Conservation (phyloP, 2,113 vertebrate genomes). For the Antennarius striatus region DNA sequence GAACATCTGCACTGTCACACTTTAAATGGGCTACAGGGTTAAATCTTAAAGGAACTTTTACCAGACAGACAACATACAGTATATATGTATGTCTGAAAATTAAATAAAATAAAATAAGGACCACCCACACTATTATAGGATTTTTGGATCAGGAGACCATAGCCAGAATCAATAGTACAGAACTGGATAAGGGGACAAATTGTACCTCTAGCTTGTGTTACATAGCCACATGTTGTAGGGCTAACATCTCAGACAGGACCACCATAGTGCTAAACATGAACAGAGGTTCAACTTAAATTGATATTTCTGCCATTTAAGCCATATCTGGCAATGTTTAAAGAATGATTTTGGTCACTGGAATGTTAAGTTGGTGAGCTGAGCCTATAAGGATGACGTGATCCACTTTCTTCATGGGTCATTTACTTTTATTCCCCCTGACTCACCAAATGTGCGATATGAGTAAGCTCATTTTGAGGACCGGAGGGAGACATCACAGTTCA, state of each 20-base stretch:
- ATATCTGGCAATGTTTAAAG: constrained; percentile 17
- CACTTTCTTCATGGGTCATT: constrained; percentile 58
- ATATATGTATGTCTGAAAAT: constrained; percentile 28
- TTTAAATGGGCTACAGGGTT: not conserved
- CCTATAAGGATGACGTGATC: constrained; percentile 51
- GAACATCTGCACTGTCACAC: not conserved
- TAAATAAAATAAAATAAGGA: constrained; percentile 60
- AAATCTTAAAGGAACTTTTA: not conserved
- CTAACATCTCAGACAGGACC: not conserved
- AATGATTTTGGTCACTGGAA: constrained; percentile 21
- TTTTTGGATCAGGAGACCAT: constrained; percentile 52
- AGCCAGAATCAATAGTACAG: constrained; percentile 36
- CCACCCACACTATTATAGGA: constrained; percentile 63
- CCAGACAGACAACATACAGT: not conserved
- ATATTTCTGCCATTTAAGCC: not conserved
- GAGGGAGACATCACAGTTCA: constrained; percentile 48
- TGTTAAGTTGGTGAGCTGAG: constrained; percentile 40
- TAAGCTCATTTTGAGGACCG: constrained; percentile 53
- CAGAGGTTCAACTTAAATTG: not conserved
- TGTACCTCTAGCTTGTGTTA: constrained; percentile 35
- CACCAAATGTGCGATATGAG: constrained; percentile 46
- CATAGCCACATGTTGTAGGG: constrained; percentile 15
- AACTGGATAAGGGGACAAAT: constrained; percentile 35
- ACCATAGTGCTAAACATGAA: not conserved
- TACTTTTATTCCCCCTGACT: constrained; percentile 60